phyloP scores from a whole-genome alignment of 2,797 vertebrate genomes.

The Garrulus glandarius region DNA sequence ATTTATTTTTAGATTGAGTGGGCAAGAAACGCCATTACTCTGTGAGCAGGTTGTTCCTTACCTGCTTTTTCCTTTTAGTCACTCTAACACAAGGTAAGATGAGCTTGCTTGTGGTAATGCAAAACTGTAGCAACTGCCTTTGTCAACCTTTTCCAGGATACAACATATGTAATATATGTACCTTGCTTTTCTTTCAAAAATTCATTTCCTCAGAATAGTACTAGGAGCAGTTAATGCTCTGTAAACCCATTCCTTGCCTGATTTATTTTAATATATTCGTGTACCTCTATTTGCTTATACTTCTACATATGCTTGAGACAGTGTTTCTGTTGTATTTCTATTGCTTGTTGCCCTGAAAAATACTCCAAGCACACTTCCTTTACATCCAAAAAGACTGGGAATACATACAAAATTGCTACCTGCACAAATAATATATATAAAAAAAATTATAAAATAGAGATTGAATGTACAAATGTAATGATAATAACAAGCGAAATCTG shows the following conservation, averaged over 20 bases:
- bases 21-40: not conserved
- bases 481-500: not conserved
- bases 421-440: not conserved
- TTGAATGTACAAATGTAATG: not conserved
- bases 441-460: not conserved
- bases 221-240: not conserved
- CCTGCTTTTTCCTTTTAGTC: not conserved
- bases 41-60: not conserved
- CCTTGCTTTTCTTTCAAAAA: not conserved
- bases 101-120: not conserved
- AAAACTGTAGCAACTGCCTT: not conserved
- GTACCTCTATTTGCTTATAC: not conserved
- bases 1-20: not conserved
- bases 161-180: not conserved
- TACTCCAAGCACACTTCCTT: not conserved
- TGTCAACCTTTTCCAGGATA: not conserved
- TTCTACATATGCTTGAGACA: not conserved
- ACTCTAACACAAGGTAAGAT: not conserved
- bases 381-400: not conserved
- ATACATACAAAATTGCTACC: not conserved
- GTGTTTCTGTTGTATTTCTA: not conserved
- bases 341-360: not conserved
- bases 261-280: not conserved
- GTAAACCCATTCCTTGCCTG: not conserved
- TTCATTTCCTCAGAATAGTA: not conserved